Conservation (phyloP, 2,797 vertebrate genomes). For the Delichon dasypus region DNA sequence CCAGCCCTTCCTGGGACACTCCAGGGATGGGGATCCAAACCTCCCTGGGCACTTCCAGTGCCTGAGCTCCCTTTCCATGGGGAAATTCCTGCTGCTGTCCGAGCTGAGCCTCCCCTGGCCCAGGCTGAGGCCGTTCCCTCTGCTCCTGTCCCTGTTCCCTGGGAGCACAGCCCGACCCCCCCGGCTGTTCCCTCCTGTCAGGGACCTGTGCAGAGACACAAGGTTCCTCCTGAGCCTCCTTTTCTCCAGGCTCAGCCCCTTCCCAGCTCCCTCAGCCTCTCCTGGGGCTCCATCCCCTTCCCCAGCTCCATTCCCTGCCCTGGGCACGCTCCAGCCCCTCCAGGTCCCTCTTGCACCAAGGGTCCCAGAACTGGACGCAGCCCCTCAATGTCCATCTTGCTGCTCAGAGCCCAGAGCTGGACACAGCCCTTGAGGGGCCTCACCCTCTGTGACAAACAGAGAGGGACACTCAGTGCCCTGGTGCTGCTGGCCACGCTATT, state of each 20-base stretch:
- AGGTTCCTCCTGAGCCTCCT: neutral
- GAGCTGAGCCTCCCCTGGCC: neutral
- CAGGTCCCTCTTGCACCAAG: neutral
- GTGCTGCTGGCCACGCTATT: neutral
- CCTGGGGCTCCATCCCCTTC: fast-evolving
- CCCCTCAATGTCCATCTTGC: no score
- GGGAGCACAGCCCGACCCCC: neutral
- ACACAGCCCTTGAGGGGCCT: neutral
- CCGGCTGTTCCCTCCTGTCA: neutral
- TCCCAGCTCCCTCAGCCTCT: neutral
- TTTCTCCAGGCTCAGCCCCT: neutral
- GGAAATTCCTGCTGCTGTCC: neutral
- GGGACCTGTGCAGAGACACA: neutral
- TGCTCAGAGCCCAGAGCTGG: neutral
- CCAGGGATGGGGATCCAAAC: neutral
- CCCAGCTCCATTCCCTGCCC: fast-evolving
- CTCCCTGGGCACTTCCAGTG: neutral
- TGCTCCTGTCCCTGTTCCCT: neutral
- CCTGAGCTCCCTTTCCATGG: neutral
- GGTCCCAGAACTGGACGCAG: neutral
- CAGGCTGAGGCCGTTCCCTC: neutral
- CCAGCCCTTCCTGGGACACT: neutral
- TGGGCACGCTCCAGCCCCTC: neutral
- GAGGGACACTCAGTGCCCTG: neutral
- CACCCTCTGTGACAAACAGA: neutral